Evolutionary conservation across 2,113 vertebrate species (phyloP).

Genomic region (Ammodytes marinus): DNA sequence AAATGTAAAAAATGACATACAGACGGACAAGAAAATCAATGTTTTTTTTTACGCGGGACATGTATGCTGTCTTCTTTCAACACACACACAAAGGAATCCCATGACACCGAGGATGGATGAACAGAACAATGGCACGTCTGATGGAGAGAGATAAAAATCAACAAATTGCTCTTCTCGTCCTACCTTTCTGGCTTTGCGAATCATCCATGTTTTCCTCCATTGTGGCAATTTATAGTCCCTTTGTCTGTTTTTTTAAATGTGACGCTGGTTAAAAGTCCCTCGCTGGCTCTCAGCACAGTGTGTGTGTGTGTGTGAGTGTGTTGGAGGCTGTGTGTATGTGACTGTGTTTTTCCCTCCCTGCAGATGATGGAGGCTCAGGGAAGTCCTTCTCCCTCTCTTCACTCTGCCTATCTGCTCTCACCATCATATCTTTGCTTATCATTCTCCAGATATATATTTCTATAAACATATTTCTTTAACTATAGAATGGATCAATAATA

Average conservation of each 20-base stretch:
- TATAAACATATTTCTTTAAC: neutral
- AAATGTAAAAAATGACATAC: conserved; percentile 17
- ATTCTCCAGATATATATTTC: neutral
- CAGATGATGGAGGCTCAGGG: conserved; percentile 81
- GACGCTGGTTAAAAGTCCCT: conserved; percentile 73
- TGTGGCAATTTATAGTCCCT: conserved; percentile 67
- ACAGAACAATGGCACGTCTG: conserved; percentile 58
- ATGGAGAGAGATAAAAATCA: conserved; percentile 34
- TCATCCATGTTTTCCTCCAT: conserved; percentile 82
- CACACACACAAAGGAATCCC: conserved; percentile 64
- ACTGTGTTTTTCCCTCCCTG: conserved; percentile 69
- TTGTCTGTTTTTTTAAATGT: conserved; percentile 62
- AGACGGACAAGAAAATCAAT: neutral
- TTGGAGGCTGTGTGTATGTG: conserved; percentile 58
- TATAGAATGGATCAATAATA: neutral
- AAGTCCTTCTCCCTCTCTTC: conserved; percentile 65
- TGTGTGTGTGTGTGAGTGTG: conserved; percentile 48
- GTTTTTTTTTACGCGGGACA: conserved; percentile 35
- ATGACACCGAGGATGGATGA: conserved; percentile 34
- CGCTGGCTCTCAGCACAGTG: conserved; percentile 66
- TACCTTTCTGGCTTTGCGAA: conserved; percentile 81
- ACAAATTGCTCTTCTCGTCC: neutral
- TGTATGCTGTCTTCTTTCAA: conserved; percentile 11
- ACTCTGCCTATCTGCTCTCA: conserved; percentile 36
- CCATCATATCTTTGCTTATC: conserved; percentile 21